Conservation (phyloP, 64 coral and sea anemone genomes). For the Montipora capricornis region DNA sequence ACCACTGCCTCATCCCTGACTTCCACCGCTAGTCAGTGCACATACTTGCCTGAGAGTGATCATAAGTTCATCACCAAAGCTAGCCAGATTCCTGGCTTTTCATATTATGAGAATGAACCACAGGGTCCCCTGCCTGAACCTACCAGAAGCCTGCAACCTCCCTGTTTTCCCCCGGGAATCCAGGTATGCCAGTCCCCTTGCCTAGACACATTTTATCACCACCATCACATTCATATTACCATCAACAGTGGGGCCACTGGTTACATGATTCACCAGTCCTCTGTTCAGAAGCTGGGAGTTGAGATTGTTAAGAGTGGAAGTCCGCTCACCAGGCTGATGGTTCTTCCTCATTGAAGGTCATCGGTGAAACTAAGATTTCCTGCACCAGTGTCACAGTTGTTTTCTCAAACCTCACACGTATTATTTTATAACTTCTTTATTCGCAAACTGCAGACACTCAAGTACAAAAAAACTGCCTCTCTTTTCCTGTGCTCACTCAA, state of each 20-base stretch:
- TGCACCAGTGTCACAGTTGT: too few species aligned
- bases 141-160: background rate
- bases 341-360: background rate
- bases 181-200: constrained; percentile 20
- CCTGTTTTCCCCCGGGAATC: background rate
- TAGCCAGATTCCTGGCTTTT: background rate
- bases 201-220: constrained; percentile 11
- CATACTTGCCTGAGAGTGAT: too few species aligned
- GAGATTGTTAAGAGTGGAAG: background rate
- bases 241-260: background rate
- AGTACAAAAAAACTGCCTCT: too few species aligned
- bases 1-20: background rate
- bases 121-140: background rate
- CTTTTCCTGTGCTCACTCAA: too few species aligned
- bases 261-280: background rate
- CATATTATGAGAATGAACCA: background rate
- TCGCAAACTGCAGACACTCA: too few species aligned
- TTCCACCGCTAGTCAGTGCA: too few species aligned
- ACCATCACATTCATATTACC: constrained; percentile 6
- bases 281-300: background rate
- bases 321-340: background rate
- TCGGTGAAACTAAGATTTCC: background rate
- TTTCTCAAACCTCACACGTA: too few species aligned
- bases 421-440: too few species aligned
- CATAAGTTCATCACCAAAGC: too few species aligned